phyloP scores from a whole-genome alignment of 1,140 invertebrate genomes.

The Drosophila quadrilineata region DNA sequence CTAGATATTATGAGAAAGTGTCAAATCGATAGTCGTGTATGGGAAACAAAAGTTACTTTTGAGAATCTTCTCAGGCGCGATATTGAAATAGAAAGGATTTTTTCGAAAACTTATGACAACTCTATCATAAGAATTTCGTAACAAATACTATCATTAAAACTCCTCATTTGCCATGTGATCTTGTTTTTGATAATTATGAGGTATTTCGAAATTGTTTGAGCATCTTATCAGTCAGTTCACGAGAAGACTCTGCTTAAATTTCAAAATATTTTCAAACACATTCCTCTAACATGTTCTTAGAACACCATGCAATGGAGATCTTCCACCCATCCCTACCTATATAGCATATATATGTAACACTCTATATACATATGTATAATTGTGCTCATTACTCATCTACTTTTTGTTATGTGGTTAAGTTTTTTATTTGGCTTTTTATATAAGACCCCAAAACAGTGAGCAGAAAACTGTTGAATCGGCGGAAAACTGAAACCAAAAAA shows the following conservation, averaged over 20 bases:
- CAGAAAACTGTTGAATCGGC: slow-evolving; percentile 56
- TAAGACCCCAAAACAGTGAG: slow-evolving; percentile 39
- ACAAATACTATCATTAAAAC: too few species aligned
- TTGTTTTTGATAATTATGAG: background rate
- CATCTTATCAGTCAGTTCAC: slow-evolving; percentile 17
- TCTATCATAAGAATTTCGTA: too few species aligned
- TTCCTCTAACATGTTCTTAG: slow-evolving; percentile 39
- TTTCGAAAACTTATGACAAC: too few species aligned
- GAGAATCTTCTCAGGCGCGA: too few species aligned
- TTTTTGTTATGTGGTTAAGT: slow-evolving; percentile 14
- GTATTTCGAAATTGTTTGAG: background rate
- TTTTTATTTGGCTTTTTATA: slow-evolving; percentile 53
- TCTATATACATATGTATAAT: slow-evolving; percentile 19
- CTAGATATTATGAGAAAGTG: too few species aligned
- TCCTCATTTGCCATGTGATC: background rate
- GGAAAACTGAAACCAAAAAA: slow-evolving; percentile 59
- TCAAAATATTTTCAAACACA: slow-evolving; percentile 12
- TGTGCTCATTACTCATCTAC: slow-evolving; percentile 73
- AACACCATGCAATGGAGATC: slow-evolving; percentile 27
- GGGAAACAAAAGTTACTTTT: too few species aligned
- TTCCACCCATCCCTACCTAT: background rate
- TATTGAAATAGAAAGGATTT: too few species aligned
- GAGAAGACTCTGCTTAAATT: slow-evolving; percentile 26
- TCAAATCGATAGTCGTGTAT: too few species aligned
- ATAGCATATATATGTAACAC: background rate